phyloP scores from a whole-genome alignment of 92 coral and sea anemone genomes.

The Galaxea fascicularis region DNA sequence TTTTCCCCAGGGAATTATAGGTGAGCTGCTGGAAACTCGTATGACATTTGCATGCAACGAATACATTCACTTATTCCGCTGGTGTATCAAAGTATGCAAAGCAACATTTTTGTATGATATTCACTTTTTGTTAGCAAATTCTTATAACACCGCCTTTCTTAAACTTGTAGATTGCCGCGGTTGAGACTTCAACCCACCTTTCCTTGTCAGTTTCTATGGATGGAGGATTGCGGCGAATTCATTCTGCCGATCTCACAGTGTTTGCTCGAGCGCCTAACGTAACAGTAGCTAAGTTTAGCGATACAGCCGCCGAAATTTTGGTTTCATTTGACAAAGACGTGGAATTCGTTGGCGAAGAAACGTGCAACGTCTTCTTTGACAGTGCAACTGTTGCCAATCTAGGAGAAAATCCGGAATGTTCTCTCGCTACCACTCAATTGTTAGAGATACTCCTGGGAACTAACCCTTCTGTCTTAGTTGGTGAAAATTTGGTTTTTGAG shows the following conservation, averaged over 20 bases:
- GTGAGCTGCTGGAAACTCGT: too few relatives aligned
- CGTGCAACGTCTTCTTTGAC: constrained; percentile 37
- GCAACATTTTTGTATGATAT: not conserved
- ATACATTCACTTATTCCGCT: too few relatives aligned
- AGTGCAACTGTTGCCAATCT: constrained; percentile 13
- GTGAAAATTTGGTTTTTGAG: constrained; percentile 26
- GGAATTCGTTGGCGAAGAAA: not conserved
- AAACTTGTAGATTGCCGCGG: not conserved
- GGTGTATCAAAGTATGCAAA: not conserved
- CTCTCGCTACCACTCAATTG: constrained; percentile 1
- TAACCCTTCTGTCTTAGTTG: constrained; percentile 1
- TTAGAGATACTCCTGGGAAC: constrained; percentile 35
- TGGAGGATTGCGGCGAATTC: constrained; percentile 22
- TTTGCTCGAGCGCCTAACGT: constrained; percentile 51
- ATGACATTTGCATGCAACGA: too few relatives aligned
- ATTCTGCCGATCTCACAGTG: constrained; percentile 18
- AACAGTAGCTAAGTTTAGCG: constrained; percentile 23
- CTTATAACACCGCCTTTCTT: not conserved
- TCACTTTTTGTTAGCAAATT: not conserved
- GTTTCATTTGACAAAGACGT: constrained; percentile 35
- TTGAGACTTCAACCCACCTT: constrained; percentile 2
- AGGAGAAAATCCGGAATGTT: constrained; percentile 36
- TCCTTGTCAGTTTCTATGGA: constrained; percentile 37
- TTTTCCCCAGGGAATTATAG: too few relatives aligned
- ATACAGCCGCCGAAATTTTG: constrained; percentile 40